Evolutionary conservation across 2,113 vertebrate genomes (phyloP).

Genomic region (Triplophysa siluroides): DNA sequence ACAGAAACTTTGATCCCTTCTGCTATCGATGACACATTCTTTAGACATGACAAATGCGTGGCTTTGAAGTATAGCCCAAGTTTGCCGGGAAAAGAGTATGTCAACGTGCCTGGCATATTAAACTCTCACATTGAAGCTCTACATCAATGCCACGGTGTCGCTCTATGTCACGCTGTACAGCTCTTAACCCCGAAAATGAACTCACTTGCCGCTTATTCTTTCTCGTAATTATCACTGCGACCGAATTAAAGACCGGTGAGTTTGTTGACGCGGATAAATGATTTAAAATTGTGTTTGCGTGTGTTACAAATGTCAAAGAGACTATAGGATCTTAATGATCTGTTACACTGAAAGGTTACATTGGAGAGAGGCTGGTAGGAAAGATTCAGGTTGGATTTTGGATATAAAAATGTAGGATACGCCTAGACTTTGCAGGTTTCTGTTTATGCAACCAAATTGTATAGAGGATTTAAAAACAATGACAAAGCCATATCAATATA

Average conservation of each 20-base stretch:
- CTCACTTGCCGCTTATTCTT: slow-evolving; percentile 30
- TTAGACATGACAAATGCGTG: slow-evolving; percentile 40
- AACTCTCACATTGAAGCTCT: slow-evolving; percentile 1
- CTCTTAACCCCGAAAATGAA: slow-evolving; percentile 37
- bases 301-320: neutral
- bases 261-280: slow-evolving; percentile 30
- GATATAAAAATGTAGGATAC: neutral
- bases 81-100: slow-evolving; percentile 8
- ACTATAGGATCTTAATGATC: slow-evolving; percentile 19
- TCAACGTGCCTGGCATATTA: slow-evolving; percentile 36
- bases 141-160: slow-evolving; percentile 22
- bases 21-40: slow-evolving; percentile 26
- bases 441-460: neutral
- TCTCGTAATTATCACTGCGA: slow-evolving; percentile 6
- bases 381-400: neutral
- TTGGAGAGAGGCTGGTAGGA: slow-evolving; percentile 3
- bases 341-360: slow-evolving; percentile 25
- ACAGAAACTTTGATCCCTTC: slow-evolving; percentile 25
- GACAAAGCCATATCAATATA: no score
- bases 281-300: slow-evolving; percentile 11
- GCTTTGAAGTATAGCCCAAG: slow-evolving; percentile 33
- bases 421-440: neutral
- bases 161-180: slow-evolving; percentile 11
- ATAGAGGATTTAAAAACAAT: no score
- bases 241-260: slow-evolving; percentile 9